These are phyloP conservation scores for Cyprinodon variegatus DNA, from an alignment of 2,113 vertebrate species.

Conservation along the genomic window DNA sequence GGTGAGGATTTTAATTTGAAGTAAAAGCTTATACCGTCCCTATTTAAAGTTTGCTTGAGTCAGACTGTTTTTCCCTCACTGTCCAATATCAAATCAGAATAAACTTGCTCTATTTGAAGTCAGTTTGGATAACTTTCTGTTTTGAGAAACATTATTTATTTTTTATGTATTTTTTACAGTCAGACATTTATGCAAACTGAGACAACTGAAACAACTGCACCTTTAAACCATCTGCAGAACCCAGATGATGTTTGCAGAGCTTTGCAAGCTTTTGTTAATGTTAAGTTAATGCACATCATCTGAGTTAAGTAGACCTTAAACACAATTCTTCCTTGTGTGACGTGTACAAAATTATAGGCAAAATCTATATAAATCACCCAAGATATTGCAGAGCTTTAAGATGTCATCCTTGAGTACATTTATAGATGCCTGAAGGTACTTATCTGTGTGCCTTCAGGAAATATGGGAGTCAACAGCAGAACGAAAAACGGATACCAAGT, in stretches of 20 bases:
- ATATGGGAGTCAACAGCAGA: too few relatives aligned
- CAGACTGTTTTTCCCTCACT: background rate
- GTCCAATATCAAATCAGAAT: background rate
- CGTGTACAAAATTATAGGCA: too few relatives aligned
- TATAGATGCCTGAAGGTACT: background rate
- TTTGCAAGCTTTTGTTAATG: background rate
- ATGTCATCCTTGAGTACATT: too few relatives aligned
- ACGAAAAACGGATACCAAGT: background rate
- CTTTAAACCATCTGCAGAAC: too few relatives aligned
- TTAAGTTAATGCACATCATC: background rate
- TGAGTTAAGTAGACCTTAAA: too few relatives aligned
- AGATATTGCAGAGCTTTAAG: too few relatives aligned
- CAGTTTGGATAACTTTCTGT: background rate
- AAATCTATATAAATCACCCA: too few relatives aligned
- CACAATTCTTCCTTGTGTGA: too few relatives aligned
- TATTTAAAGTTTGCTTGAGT: background rate
- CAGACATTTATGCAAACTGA: background rate
- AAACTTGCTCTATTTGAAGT: background rate
- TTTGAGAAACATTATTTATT: background rate
- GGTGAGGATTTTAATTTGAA: background rate
- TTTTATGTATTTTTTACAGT: background rate
- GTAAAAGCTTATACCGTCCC: background rate
- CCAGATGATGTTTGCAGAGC: background rate
- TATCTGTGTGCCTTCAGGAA: too few relatives aligned
- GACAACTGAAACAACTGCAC: background rate